These are phyloP conservation scores for Bolinopsis microptera DNA, from an alignment of 37 sponge, comb jelly and placozoan genomes.

Conservation along the genomic window DNA sequence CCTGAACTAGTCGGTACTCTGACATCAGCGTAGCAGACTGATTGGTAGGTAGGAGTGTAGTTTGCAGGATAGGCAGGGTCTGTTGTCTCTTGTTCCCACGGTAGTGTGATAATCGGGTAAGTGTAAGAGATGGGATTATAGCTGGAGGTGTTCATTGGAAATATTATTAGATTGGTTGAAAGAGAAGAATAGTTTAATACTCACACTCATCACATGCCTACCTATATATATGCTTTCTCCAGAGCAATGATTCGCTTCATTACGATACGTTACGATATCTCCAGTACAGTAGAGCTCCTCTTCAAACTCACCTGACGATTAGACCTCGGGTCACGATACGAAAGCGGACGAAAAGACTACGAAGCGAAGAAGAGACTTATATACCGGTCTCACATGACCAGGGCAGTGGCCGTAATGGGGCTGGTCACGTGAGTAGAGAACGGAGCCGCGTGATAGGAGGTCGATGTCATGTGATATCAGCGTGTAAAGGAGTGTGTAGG, in stretches of 20 bases:
- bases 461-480: background rate
- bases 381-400: background rate
- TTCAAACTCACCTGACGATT: background rate
- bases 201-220: background rate
- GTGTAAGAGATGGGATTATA: background rate
- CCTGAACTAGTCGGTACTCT: too few species aligned
- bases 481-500: too few species aligned
- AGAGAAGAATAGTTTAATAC: background rate
- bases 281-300: background rate
- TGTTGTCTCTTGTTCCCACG: background rate
- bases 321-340: background rate
- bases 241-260: background rate
- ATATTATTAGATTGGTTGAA: background rate
- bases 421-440: background rate
- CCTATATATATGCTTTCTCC: background rate
- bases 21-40: background rate
- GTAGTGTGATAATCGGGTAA: background rate
- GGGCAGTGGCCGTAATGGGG: background rate
- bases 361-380: slow-evolving; percentile 20
- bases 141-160: background rate
- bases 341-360: background rate
- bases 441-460: background rate
- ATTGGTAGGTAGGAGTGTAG: background rate
- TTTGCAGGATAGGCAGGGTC: background rate
- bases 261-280: background rate